A percentile compares a stretch with the other conserved stretches of the same genome.
These are phyloP conservation scores for Leptopilina syphax DNA, from an alignment of 2,888 invertebrate species.

Conservation along the genomic window DNA sequence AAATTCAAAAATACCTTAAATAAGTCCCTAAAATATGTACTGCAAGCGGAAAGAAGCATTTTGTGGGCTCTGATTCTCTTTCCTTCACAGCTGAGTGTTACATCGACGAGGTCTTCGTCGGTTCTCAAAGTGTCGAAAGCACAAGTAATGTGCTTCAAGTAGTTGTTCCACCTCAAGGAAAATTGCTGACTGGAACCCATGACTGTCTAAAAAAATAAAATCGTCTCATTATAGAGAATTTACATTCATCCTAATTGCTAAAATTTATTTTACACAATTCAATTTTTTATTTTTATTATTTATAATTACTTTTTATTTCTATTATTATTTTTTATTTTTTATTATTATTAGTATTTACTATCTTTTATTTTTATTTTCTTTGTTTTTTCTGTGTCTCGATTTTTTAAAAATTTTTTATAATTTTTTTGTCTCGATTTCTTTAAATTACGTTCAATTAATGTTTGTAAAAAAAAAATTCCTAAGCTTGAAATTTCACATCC, in stretches of 20 bases:
- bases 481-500: slow-evolving; percentile 17
- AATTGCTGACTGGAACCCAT: slow-evolving; percentile 87
- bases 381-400: neutral
- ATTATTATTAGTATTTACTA: neutral
- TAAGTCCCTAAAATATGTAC: slow-evolving; percentile 84
- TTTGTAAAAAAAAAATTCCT: too few relatives aligned
- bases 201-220: slow-evolving; percentile 4
- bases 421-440: neutral
- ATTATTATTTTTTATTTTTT: neutral
- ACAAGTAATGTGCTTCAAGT: slow-evolving; percentile 88
- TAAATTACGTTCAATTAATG: too few relatives aligned
- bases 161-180: slow-evolving; percentile 92
- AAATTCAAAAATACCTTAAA: slow-evolving; percentile 73
- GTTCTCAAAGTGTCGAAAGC: slow-evolving; percentile 85
- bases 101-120: slow-evolving; percentile 85
- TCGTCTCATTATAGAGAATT: too few relatives aligned
- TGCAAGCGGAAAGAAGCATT: slow-evolving; percentile 90
- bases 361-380: neutral
- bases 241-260: too few relatives aligned
- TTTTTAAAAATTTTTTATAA: too few relatives aligned
- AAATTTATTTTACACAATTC: too few relatives aligned
- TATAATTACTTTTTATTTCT: neutral
- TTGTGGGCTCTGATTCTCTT: slow-evolving; percentile 90
- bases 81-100: slow-evolving; percentile 91
- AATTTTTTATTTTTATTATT: neutral